Base-by-base conservation (phyloP, 2,113 vertebrate species). In the Ptychochromis oligacanthus region DNA sequence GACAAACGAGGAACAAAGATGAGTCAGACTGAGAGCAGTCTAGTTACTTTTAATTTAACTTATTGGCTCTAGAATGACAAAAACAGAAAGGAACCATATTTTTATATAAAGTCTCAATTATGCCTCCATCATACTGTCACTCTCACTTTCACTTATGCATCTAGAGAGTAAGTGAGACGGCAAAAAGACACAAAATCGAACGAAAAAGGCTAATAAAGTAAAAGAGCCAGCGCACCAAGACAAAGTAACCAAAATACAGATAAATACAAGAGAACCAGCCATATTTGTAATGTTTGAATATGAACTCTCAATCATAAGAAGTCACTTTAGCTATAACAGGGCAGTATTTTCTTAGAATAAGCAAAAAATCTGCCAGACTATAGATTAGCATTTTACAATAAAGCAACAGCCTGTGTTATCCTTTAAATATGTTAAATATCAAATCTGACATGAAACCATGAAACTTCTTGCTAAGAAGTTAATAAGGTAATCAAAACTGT, bases 101-200 rank as follows among this genome's bases (percentile, higher is more conserved):
- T 46, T 89, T 80, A 43, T 65, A 82, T 78, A 80, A 62, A 83
- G 55, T 78, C 12, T 78, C 54, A 86, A 40, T 72, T 65, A 70
- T 26, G 54, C 15, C 77, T 24, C 20, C 8, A 62, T 79, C 6
- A 20, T 55, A 49, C 17, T 70, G 26, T 14, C 5, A 52, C 3
- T 15, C 15, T 13, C 65, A 13, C 49, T 14, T 22, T 56, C 2
- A 60, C 31, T 62, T 20, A 34, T 38, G 4, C 40, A n/a, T 67
- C 20, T 72, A 20, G 2, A 83, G 11, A 13, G 17, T 8, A 55
- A 38, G 20, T 83, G 17, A 24, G 55, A 28, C 1, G 3, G 20
- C 22, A 57, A 75, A 49, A 59, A 46, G 38, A 40, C 13, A 2
- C 12, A 79, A 65, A 31, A 60, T 22, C 17, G 2, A 72, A 31